A percentile compares a stretch with the other conserved stretches of the same genome.
These are phyloP conservation scores for Notoglanidium macrostoma DNA, from an alignment of 2,797 vertebrate species.

Conservation along the genomic window DNA sequence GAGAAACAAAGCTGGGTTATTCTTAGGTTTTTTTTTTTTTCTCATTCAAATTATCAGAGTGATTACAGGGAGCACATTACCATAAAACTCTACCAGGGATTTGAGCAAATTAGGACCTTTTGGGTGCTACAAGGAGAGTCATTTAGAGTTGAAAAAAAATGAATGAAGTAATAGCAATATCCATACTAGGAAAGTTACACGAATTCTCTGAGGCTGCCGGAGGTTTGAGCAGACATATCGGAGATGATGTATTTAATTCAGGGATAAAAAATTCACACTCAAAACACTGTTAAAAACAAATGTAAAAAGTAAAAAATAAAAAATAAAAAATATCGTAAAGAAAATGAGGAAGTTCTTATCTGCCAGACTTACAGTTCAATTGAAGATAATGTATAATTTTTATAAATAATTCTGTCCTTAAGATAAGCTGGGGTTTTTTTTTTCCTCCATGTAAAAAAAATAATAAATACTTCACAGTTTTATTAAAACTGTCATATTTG, in stretches of 20 bases:
- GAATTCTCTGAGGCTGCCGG: neutral
- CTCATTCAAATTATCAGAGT: conserved; percentile 15
- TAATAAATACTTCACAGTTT: neutral
- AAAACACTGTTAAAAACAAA: neutral
- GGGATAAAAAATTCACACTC: neutral
- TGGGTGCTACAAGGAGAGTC: neutral
- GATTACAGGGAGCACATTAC: conserved; percentile 30
- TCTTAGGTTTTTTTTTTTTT: conserved; percentile 30
- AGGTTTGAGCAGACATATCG: neutral
- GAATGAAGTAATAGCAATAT: neutral
- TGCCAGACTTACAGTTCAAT: neutral
- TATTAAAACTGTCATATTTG: neutral
- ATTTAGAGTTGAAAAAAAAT: neutral
- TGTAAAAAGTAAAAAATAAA: neutral
- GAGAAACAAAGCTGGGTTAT: conserved; percentile 41
- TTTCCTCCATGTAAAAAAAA: neutral
- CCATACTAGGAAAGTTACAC: neutral
- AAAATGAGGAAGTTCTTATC: neutral
- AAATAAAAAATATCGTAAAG: neutral
- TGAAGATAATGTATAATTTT: neutral
- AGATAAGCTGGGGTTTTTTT: no score
- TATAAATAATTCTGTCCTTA: neutral
- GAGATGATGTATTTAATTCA: neutral
- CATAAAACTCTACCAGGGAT: conserved; percentile 25
- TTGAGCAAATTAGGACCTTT: neutral